These are phyloP conservation scores for Formica aserva DNA, from an alignment of 2,888 invertebrate genomes.

Conservation along the genomic window DNA sequence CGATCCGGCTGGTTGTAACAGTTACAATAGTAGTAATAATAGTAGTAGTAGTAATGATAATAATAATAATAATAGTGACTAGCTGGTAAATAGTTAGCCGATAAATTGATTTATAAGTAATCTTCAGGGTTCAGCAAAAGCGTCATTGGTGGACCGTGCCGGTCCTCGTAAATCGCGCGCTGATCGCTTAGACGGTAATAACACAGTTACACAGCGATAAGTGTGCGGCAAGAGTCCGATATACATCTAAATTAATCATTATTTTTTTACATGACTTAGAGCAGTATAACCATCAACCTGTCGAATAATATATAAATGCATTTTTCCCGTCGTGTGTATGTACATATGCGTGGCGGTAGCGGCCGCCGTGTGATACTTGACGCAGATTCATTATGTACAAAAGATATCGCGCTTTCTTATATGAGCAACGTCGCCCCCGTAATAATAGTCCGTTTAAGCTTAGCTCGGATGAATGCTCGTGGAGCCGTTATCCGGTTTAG, in stretches of 20 bases:
- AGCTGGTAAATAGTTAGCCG: conserved; percentile 71
- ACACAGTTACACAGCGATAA: conserved; percentile 75
- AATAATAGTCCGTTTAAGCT: conserved; percentile 50
- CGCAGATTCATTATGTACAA: conserved; percentile 73
- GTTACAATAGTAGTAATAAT: conserved; percentile 71
- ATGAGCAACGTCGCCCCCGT: conserved; percentile 66
- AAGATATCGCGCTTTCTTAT: conserved; percentile 68
- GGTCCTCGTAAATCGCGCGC: conserved; percentile 52
- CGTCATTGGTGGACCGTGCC: conserved; percentile 56
- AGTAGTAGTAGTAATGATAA: conserved; percentile 27
- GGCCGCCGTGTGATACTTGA: conserved; percentile 58
- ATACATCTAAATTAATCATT: conserved; percentile 77
- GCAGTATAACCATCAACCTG: conserved; percentile 62
- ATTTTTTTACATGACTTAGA: conserved; percentile 76
- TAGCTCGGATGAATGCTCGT: conserved; percentile 40
- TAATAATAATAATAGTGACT: conserved; percentile 66
- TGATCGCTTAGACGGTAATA: conserved; percentile 71
- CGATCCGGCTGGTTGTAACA: conserved; percentile 70
- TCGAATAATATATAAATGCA: conserved; percentile 70
- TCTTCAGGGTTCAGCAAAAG: conserved; percentile 63
- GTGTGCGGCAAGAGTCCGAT: conserved; percentile 76
- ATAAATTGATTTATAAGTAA: conserved; percentile 71
- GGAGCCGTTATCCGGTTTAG: conserved; percentile 52
- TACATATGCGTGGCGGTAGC: conserved; percentile 1
- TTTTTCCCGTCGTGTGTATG: conserved; percentile 35